A percentile compares a stretch with the other conserved stretches of the same genome.
phyloP scores from a whole-genome alignment of 64 coral and sea anemone species.

The Acropora tenuis region DNA sequence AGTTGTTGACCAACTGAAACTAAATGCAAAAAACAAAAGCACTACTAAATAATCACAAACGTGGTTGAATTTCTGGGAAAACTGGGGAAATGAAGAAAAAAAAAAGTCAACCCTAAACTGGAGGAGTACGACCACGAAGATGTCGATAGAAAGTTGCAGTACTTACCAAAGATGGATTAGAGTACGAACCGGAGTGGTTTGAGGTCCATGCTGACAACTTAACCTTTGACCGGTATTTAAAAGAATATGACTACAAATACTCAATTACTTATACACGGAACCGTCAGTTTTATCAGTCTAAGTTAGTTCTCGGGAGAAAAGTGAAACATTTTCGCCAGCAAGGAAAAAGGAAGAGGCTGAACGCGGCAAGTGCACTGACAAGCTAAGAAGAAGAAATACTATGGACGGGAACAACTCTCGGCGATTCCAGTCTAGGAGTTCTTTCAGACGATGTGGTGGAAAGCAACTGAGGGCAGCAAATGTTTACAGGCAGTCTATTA shows the following conservation, averaged over 20 bases:
- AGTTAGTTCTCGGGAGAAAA: conserved; percentile 13
- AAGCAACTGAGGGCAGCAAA: too few relatives aligned
- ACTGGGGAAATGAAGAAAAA: too few relatives aligned
- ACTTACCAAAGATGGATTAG: conserved; percentile 25
- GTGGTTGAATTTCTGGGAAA: too few relatives aligned
- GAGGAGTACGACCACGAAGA: neutral
- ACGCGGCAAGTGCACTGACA: conserved; percentile 23
- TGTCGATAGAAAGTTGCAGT: conserved; percentile 50
- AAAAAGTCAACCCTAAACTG: conserved; percentile 3
- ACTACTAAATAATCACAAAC: too few relatives aligned
- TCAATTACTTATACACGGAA: conserved; percentile 25
- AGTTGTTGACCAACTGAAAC: too few relatives aligned
- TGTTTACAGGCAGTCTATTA: too few relatives aligned
- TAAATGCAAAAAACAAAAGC: too few relatives aligned
- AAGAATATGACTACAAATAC: conserved; percentile 13
- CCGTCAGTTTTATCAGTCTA: conserved; percentile 19
- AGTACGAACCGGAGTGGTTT: conserved; percentile 63
- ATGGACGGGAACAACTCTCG: neutral
- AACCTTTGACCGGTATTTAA: conserved; percentile 45
- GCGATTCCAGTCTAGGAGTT: conserved; percentile 1
- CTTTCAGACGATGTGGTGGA: conserved; percentile 38
- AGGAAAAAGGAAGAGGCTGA: conserved; percentile 25
- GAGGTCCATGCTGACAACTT: conserved; percentile 42
- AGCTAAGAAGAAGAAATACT: conserved; percentile 22
- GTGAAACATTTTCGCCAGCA: conserved; percentile 3